Evolutionary conservation across 2,888 invertebrate genomes (phyloP).

Genomic region (Agriopis marginaria): DNA sequence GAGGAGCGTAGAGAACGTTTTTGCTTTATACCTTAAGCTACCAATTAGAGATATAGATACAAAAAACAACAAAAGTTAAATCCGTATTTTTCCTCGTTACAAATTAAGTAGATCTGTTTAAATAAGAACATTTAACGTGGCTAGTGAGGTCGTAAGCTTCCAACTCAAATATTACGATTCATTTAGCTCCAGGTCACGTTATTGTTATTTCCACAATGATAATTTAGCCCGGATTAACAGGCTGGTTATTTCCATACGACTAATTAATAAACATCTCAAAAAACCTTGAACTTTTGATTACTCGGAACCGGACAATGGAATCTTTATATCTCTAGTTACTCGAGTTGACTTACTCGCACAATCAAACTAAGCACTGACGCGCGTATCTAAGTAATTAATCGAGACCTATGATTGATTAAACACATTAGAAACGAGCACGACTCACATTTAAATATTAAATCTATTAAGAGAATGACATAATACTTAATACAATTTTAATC

Average conservation of each 20-base stretch:
- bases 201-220: slow-evolving; percentile 68
- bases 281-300: slow-evolving; percentile 83
- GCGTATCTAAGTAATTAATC: slow-evolving; percentile 85
- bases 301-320: slow-evolving; percentile 76
- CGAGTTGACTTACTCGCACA: slow-evolving; percentile 21
- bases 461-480: slow-evolving; percentile 82
- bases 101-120: slow-evolving; percentile 46
- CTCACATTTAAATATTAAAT: slow-evolving; percentile 83
- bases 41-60: background rate
- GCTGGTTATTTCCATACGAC: slow-evolving; percentile 71
- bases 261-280: slow-evolving; percentile 83
- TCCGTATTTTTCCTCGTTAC: slow-evolving; percentile 49
- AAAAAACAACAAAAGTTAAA: slow-evolving; percentile 30
- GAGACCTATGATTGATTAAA: slow-evolving; percentile 85
- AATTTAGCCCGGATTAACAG: slow-evolving; percentile 67
- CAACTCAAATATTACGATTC: slow-evolving; percentile 41
- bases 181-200: slow-evolving; percentile 68
- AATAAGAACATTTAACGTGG: slow-evolving; percentile 32
- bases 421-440: slow-evolving; percentile 83
- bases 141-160: slow-evolving; percentile 34
- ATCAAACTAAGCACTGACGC: slow-evolving; percentile 51
- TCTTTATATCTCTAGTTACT: slow-evolving; percentile 58
- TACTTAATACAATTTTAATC: slow-evolving; percentile 83
- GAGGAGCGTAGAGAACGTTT: slow-evolving; percentile 7
- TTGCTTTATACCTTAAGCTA: slow-evolving; percentile 7